Conservation (phyloP, 2,888 invertebrate species). For the Dorcus hopei region DNA sequence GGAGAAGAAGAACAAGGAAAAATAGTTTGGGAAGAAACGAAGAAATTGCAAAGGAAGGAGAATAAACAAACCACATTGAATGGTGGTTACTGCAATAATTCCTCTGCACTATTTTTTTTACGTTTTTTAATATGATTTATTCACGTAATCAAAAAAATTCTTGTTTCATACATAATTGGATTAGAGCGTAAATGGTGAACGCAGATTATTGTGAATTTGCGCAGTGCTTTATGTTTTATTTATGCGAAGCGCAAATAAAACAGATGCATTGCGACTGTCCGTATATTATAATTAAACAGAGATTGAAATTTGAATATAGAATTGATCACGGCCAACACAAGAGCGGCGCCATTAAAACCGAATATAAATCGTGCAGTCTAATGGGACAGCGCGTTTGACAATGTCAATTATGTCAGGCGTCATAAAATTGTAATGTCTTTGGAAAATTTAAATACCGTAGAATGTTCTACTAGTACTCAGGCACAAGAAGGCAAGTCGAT, state of each 20-base stretch:
- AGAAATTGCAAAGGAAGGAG: too few relatives aligned
- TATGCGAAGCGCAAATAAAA: background rate
- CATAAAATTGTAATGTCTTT: background rate
- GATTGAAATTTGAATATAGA: background rate
- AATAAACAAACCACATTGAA: too few relatives aligned
- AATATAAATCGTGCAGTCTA: background rate
- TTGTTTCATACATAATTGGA: background rate
- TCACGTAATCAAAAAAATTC: too few relatives aligned
- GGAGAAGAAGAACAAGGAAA: too few relatives aligned
- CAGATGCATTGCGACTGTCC: background rate
- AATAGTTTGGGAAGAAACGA: too few relatives aligned
- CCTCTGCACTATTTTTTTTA: too few relatives aligned
- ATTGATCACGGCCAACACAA: background rate
- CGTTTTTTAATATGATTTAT: too few relatives aligned
- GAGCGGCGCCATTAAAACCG: background rate
- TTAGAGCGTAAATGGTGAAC: background rate
- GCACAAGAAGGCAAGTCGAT: background rate
- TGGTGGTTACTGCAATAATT: too few relatives aligned
- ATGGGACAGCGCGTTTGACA: background rate
- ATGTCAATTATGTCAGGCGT: background rate
- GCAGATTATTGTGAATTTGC: background rate
- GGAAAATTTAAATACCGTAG: background rate
- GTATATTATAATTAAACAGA: constrained; percentile 1
- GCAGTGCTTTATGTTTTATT: background rate
- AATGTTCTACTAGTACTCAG: too few relatives aligned